Evolutionary conservation across 1,140 invertebrate species (phyloP), one percentile per base, ranked within the genome.

Genomic region (Drosophila azteca): DNA sequence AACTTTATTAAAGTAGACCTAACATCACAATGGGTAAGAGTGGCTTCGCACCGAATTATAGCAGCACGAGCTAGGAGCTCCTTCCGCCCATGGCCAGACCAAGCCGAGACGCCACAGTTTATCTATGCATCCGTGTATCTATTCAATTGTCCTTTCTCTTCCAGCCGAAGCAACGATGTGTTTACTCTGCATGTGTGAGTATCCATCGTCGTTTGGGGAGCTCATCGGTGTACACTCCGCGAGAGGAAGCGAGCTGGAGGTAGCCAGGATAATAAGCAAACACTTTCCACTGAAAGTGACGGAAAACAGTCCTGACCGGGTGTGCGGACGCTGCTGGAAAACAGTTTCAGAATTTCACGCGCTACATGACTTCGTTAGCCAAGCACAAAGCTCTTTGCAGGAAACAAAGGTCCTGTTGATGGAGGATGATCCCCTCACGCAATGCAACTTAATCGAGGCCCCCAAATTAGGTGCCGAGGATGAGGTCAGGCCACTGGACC

Each of bases 271-370:
- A 29, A 64, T 87, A 9, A 60, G 67, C 35, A 74, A 89, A 51
- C 79, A 87, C 35, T 79, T 87, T 17, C 58, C 75, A 11, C 43
- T 87, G n/a, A 66, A 76, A 44, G 64, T 83, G 15, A 49, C 46
- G 0, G 39, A 55, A 22, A 60, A 58, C 15, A 75, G 59, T 24
- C 57, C 46, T 1, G 83, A 72, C 15, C 58, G 74, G 54, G 63
- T 91, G 22, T 91, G 90, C 17, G 45, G 65, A 0, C 68, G 67
- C 1, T 91, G 90, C 54, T 91, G 90, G 90, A 77, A 77, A 58
- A 81, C 71, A 2, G 66, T 91, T 3, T 77, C 62, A 13, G 71
- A 89, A 9, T 91, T 91, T 20, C 83, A 91, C 54, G 62, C 70
- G 13, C 66, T 91, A 0, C 75, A 91, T 62, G 77, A 90, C 29